These are phyloP conservation scores for Pterocles orientalis DNA, from an alignment of 2,113 vertebrate genomes.

Conservation along the genomic window DNA sequence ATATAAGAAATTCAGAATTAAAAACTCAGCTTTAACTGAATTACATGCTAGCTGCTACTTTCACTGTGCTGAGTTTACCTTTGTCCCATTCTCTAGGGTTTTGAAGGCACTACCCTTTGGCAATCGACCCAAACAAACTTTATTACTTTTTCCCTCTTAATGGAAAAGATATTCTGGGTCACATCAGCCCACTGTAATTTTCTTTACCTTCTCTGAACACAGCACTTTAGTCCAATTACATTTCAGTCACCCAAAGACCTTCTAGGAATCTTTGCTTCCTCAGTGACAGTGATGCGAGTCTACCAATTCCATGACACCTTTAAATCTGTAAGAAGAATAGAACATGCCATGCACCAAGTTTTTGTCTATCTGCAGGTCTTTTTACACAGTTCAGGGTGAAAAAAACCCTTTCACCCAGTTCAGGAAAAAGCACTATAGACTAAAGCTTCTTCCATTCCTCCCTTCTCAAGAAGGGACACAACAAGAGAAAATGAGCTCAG, in stretches of 20 bases:
- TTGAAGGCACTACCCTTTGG: not conserved
- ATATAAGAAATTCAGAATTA: not conserved
- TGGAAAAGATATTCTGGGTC: not conserved
- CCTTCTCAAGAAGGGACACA: not conserved
- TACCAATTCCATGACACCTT: not conserved
- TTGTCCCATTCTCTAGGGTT: not conserved
- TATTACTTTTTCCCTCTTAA: not conserved
- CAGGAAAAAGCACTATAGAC: not conserved
- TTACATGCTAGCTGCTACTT: not conserved
- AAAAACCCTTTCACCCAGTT: not conserved
- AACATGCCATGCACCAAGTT: not conserved
- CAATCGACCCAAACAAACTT: not conserved
- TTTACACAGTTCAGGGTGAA: not conserved
- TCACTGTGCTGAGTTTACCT: not conserved
- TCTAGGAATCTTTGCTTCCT: not conserved
- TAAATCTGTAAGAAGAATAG: not conserved
- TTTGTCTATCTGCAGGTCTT: not conserved
- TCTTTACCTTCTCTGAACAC: not conserved
- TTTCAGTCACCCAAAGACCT: not conserved
- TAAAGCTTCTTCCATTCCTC: not conserved
- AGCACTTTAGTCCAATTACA: not conserved
- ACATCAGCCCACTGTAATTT: not conserved
- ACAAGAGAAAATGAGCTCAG: not conserved
- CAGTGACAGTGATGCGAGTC: not conserved
- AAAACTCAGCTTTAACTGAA: not conserved